Conservation (phyloP, 1,140 invertebrate species). For the Coptotermes formosanus region DNA sequence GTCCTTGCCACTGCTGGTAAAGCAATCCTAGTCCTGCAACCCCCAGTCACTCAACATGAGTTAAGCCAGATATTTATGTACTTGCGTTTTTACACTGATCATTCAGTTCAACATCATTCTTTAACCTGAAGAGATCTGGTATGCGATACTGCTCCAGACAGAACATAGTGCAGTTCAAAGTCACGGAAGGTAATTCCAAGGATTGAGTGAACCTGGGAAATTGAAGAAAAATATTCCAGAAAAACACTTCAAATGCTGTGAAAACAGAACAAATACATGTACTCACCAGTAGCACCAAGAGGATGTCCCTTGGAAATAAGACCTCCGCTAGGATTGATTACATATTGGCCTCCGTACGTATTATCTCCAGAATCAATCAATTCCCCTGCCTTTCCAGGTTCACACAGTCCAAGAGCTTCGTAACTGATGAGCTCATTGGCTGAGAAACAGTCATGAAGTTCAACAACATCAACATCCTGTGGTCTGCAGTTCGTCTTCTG, state of each 20-base stretch:
- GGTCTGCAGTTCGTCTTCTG: slow-evolving; percentile 73
- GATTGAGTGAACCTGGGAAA: slow-evolving; percentile 21
- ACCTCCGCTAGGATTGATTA: slow-evolving; percentile 96
- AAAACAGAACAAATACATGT: neutral
- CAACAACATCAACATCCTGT: slow-evolving; percentile 90
- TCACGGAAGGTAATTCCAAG: no score
- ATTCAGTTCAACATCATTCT: no score
- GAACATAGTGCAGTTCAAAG: no score
- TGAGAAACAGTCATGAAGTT: slow-evolving; percentile 99
- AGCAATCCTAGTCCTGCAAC: no score
- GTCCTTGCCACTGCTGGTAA: no score
- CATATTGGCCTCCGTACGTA: slow-evolving; percentile 96
- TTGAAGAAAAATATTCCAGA: neutral
- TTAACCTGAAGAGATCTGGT: no score
- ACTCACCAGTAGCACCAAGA: slow-evolving; percentile 85
- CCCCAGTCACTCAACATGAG: no score
- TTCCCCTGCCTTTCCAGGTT: slow-evolving; percentile 84
- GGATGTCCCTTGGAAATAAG: slow-evolving; percentile 99
- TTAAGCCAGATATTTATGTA: no score
- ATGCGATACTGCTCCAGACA: no score
- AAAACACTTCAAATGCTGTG: neutral
- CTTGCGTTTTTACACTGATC: no score
- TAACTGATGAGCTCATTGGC: slow-evolving; percentile 98
- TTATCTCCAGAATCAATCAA: slow-evolving; percentile 93
- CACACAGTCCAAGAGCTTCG: slow-evolving; percentile 92